These are phyloP conservation scores for Epinephelus lanceolatus DNA, from an alignment of 2,113 vertebrate genomes.

Conservation along the genomic window DNA sequence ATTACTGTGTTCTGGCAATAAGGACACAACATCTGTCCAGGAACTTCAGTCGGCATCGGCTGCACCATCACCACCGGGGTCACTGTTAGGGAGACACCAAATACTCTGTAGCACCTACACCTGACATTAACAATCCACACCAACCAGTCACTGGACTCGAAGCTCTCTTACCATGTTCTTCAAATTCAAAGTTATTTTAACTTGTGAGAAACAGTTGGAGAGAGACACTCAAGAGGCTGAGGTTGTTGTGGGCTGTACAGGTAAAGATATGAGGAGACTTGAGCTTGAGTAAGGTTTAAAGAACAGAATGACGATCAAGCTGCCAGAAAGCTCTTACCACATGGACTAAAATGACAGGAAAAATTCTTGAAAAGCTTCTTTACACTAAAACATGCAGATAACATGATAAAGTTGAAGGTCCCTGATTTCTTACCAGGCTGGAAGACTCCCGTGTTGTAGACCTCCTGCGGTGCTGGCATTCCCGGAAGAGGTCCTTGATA, in stretches of 20 bases:
- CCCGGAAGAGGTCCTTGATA: too few species aligned
- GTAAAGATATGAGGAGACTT: background rate
- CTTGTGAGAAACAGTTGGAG: background rate
- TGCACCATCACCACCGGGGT: slow-evolving; percentile 50
- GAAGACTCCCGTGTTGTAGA: too few species aligned
- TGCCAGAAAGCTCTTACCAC: background rate
- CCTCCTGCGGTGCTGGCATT: too few species aligned
- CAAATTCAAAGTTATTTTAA: background rate
- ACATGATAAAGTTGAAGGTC: background rate
- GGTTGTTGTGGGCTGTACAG: background rate
- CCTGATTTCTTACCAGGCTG: too few species aligned
- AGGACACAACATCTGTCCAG: slow-evolving; percentile 71
- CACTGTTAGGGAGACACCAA: slow-evolving; percentile 42
- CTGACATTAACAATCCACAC: background rate
- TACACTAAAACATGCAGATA: too few species aligned
- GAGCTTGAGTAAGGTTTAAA: too few species aligned
- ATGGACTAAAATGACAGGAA: too few species aligned
- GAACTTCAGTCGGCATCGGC: background rate
- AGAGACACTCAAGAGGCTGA: slow-evolving; percentile 37
- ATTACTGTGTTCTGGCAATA: slow-evolving; percentile 62
- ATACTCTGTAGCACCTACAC: too few species aligned
- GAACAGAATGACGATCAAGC: background rate
- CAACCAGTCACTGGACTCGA: background rate
- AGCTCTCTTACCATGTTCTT: background rate
- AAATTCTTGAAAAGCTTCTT: background rate